phyloP scores from a whole-genome alignment of 2,113 vertebrate species.

The Carettochelys insculpta region DNA sequence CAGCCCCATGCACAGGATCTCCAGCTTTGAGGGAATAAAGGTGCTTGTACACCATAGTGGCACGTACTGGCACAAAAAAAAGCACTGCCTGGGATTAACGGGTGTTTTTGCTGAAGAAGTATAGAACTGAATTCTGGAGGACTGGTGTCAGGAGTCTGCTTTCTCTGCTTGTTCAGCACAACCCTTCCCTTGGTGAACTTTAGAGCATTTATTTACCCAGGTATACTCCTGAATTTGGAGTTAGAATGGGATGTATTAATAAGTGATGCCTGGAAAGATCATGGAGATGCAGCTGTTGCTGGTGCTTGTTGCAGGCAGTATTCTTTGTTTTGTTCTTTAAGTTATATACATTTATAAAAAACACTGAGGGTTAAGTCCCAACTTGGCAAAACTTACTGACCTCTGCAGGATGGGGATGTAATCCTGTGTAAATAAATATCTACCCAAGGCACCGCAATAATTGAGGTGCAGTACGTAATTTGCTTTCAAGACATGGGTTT shows the following conservation, averaged over 20 bases:
- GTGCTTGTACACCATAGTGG: too few relatives aligned
- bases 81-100: background rate
- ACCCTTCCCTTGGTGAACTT: background rate
- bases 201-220: background rate
- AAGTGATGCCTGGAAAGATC: background rate
- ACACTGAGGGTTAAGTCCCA: background rate
- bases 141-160: fast-evolving
- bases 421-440: background rate
- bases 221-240: background rate
- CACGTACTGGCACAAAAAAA: too few relatives aligned
- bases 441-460: background rate
- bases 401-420: background rate
- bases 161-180: background rate
- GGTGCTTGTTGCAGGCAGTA: background rate
- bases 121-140: background rate
- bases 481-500: background rate
- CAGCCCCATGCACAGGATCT: too few relatives aligned
- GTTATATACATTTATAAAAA: background rate
- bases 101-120: background rate
- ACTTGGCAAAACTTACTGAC: background rate
- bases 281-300: background rate
- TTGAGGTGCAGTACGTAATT: background rate
- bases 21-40: too few relatives aligned
- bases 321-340: background rate
- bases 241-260: background rate